phyloP scores from a whole-genome alignment of 2,888 invertebrate genomes.

The Conomelus anceps region DNA sequence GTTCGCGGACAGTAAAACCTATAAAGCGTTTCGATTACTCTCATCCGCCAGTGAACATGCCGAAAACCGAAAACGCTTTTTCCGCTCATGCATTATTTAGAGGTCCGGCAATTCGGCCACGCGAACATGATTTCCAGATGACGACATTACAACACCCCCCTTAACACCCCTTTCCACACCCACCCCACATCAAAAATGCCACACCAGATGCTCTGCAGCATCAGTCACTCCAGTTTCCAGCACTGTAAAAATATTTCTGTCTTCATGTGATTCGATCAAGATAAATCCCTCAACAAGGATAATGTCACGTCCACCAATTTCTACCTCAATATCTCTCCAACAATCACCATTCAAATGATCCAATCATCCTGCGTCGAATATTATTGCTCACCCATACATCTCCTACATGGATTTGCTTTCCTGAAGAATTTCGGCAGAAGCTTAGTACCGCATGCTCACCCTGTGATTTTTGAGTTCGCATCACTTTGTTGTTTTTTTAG shows the following conservation, averaged over 20 bases:
- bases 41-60: background rate
- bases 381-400: background rate
- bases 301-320: background rate
- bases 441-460: background rate
- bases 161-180: no score
- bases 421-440: background rate
- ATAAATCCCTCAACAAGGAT: background rate
- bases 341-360: background rate
- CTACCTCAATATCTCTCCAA: background rate
- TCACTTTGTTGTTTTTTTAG: no score
- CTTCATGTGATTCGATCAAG: background rate
- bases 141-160: background rate
- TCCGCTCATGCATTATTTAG: background rate
- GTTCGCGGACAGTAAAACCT: background rate
- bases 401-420: background rate
- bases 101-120: background rate
- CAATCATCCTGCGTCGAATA: background rate
- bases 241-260: background rate
- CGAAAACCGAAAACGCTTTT: background rate
- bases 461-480: background rate
- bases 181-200: background rate
- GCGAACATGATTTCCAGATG: background rate
- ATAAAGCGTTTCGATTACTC: background rate
- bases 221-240: background rate
- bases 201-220: no score